Conservation (phyloP, 2,113 vertebrate genomes). For the Neoarius graeffei region DNA sequence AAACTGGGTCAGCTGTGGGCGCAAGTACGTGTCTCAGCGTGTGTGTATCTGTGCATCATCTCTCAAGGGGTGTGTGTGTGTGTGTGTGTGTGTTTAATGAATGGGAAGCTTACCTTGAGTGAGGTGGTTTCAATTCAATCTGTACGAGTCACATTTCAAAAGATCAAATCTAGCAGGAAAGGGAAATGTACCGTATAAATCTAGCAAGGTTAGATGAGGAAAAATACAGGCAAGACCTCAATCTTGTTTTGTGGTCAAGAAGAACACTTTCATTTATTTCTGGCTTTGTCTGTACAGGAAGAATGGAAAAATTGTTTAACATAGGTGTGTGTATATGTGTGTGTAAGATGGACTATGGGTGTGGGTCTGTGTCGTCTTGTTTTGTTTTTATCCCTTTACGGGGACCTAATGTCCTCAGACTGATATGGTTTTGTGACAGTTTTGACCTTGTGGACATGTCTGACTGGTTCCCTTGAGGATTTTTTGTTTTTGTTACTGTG, state of each 20-base stretch:
- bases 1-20: slow-evolving; percentile 70
- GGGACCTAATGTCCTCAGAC: background rate
- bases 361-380: background rate
- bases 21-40: slow-evolving; percentile 30
- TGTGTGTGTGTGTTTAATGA: slow-evolving; percentile 14
- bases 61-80: slow-evolving; percentile 13
- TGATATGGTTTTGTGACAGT: too few species aligned
- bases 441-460: background rate
- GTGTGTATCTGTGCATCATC: slow-evolving; percentile 14
- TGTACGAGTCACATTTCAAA: slow-evolving; percentile 35
- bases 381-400: slow-evolving; percentile 28
- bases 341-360: background rate
- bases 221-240: slow-evolving; percentile 18
- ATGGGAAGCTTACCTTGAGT: slow-evolving; percentile 24
- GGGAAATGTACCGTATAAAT: slow-evolving; percentile 21
- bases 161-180: slow-evolving; percentile 33
- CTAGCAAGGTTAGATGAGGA: background rate
- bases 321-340: slow-evolving; percentile 6
- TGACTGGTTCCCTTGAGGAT: background rate
- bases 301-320: background rate
- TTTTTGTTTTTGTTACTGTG: background rate
- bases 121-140: slow-evolving; percentile 33
- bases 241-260: slow-evolving; percentile 21
- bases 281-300: background rate
- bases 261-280: slow-evolving; percentile 27